Evolutionary conservation across 2,797 vertebrate genomes (phyloP), one percentile per base, ranked within the genome.

Genomic region (Phoeniculus purpureus): DNA sequence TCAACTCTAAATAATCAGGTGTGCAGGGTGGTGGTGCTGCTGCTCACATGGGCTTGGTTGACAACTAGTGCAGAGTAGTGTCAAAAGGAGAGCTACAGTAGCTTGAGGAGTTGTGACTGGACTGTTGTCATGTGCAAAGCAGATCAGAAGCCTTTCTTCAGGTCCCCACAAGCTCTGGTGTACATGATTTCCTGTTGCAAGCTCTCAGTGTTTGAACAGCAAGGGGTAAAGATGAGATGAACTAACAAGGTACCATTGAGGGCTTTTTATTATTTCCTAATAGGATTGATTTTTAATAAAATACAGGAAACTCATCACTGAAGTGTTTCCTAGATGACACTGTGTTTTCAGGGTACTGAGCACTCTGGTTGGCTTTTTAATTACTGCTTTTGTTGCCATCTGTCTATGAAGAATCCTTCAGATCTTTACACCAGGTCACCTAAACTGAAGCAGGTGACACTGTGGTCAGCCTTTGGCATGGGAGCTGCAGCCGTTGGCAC

Each of bases 11-110:
- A 9, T 27, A 12, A 1, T 29, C 20, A 8, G 5, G 1, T 1
- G 0, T n/a, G 26, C 40, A 16, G 61, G 45, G 45, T 7, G 12
- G 26, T 48, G n/a, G n/a, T 60, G 40, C 48, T 48, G 48, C 67
- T 48, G 32, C 29, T 87, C 8, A 1, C 5, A 1, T 0, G 0
- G 47, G 31, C 52, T n/a, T 22, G 25, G 32, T 10, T 81, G 27
- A 6, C 13, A 21, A 6, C 60, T 32, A 5, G 9, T 6, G 20
- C 87, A 20, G 37, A 48, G 29, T n/a, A 19, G 4, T 7, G 22
- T 37, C 67, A 23, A n/a, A 45, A 27, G 68, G 74, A 40, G 59
- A 68, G 37, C 32, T 70, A 47, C 71, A 58, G 48, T 32, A n/a
- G 31, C 61, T 37, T n/a, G 17, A 59, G 84, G 47, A n/a, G 67